Percentiles rank a stretch among this genome's conserved stretches.
Evolutionary conservation across 2,797 vertebrate genomes (phyloP).

Genomic region (Megalops cyprinoides): DNA sequence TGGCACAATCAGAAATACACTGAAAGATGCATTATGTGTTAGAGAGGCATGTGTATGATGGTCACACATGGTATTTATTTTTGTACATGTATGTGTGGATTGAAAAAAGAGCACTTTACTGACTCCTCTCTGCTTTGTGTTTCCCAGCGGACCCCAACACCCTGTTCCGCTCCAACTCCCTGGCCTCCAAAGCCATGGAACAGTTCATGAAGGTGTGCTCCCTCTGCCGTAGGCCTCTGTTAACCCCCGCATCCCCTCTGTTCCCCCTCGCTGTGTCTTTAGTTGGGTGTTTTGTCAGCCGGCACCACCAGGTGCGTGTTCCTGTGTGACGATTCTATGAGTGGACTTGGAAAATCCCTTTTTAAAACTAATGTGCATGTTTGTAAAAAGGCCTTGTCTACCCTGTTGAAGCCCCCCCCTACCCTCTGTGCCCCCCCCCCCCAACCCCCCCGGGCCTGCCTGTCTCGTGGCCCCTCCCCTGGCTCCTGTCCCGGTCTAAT

Average conservation of each 20-base stretch:
- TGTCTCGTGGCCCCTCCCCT: background rate
- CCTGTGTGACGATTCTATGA: background rate
- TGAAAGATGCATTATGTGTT: background rate
- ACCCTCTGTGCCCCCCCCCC: no score
- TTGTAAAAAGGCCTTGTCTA: background rate
- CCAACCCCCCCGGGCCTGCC: background rate
- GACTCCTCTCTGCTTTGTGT: constrained; percentile 31
- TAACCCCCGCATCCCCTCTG: background rate
- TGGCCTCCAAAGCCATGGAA: constrained; percentile 92
- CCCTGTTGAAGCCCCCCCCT: no score
- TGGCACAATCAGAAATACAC: no score
- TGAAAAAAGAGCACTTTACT: background rate
- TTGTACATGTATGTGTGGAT: background rate
- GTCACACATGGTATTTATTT: no score
- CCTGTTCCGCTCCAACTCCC: constrained; percentile 89
- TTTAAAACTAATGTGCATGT: background rate
- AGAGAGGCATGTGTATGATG: background rate
- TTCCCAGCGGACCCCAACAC: constrained; percentile 88
- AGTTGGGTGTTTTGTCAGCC: background rate
- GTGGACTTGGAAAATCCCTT: no score
- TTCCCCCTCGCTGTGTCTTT: background rate
- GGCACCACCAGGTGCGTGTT: background rate
- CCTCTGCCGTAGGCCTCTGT: background rate
- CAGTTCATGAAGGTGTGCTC: constrained; percentile 91
- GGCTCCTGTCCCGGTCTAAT: background rate